Base-by-base conservation (phyloP, 2,113 vertebrate genomes). In the Callopanchax toddi region DNA sequence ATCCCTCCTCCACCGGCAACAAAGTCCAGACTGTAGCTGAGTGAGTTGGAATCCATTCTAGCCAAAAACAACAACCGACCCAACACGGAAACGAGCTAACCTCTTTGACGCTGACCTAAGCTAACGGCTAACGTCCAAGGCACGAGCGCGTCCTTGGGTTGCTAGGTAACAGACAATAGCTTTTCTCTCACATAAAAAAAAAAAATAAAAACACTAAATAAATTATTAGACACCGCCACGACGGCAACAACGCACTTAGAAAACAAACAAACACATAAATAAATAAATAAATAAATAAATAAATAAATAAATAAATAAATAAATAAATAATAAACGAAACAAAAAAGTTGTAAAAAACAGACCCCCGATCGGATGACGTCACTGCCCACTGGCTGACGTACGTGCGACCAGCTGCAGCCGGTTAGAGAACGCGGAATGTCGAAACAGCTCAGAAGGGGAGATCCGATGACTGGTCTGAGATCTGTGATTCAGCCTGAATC, bases 21-120 rank as follows among this genome's bases (percentile, higher is more conserved):
- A 39, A 95, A 74, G 42, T 95, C 92, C 80, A 97, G 25, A 0
- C 91, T 91, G 34, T 87, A 91, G 34, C 76, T 74, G 22, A 97
- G 74, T 49, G 76, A 79, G 5, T 67, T 67, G 0, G 89, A 82
- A 29, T 97, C 95, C 97, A 98, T 97, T 23, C 0, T 40, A 23
- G 0, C 29, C 6, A 32, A 32, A 32, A 32, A 9, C 29, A 1
- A 32, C 2, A 1, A 5, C 29, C 6, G 25, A 18, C 12, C 17
- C 29, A 69, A 6, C 26, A 16, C 13, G 37, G 37, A 15, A 15
- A 16, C 0, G 1, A n/a, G n/a, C n/a, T n/a, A n/a, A n/a, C n/a
- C n/a, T n/a, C n/a, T n/a, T n/a, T n/a, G n/a, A n/a, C n/a, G n/a
- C n/a, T n/a, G n/a, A n/a, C n/a, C n/a, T n/a, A n/a, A n/a, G n/a